Evolutionary conservation across 2,888 invertebrate genomes (phyloP).

Genomic region (Automeris io): DNA sequence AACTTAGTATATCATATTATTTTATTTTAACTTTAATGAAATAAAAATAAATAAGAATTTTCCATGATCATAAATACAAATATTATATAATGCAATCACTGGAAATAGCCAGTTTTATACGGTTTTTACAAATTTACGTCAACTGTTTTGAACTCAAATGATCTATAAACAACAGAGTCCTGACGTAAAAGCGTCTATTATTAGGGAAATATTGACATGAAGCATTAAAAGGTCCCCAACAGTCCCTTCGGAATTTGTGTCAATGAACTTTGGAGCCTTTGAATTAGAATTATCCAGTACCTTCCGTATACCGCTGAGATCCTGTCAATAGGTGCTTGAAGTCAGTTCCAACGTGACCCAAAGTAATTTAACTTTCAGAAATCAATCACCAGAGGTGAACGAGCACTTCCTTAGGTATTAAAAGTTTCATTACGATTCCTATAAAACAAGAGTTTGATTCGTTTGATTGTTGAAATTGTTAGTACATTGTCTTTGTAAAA

Average conservation of each 20-base stretch:
- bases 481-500: no score
- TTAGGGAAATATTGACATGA: background rate
- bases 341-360: conserved; percentile 5
- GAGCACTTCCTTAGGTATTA: background rate
- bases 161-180: background rate
- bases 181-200: background rate
- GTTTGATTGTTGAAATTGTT: no score
- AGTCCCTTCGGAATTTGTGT: background rate
- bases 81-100: no score
- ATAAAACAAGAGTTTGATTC: no score
- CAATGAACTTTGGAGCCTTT: background rate
- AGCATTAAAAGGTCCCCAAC: background rate
- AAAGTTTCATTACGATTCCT: no score
- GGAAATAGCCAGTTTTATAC: no score
- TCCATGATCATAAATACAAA: no score
- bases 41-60: no score
- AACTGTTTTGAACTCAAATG: no score
- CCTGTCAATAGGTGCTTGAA: conserved; percentile 8
- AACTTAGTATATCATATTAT: no score
- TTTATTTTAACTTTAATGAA: no score
- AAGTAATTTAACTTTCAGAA: conserved; percentile 28
- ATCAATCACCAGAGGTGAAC: conserved; percentile 20
- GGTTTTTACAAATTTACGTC: no score
- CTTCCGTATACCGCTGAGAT: background rate
- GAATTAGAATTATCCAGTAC: conserved; percentile 6